Base-by-base conservation (phyloP, 1,140 invertebrate genomes). In the Cydia amplana region DNA sequence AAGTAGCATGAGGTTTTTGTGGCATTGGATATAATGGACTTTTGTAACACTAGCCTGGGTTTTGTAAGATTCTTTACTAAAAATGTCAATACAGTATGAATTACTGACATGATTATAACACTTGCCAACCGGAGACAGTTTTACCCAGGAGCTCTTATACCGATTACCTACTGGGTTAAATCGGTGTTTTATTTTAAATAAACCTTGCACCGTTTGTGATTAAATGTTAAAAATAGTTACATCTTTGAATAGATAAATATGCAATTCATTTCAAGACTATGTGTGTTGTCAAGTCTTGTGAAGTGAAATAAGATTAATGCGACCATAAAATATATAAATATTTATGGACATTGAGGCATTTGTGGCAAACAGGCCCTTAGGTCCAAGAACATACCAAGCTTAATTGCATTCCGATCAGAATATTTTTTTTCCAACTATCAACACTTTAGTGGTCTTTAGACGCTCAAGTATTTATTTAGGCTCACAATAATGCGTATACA, bases 221-320 rank as follows among this genome's bases (percentile, higher is more conserved):
- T 23, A 60, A 60, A 60, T 60, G 55, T 60, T 20, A 10, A 60
- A 28, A 60, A 20, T 60, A 18, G n/a, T 60, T 9, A 20, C 18
- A 60, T 60, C 55, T 60, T 9, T 20, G 55, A 60, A 60, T n/a
- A n/a, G n/a, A n/a, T n/a, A n/a, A n/a, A n/a, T n/a, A 60, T 55
- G n/a, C 0, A 18, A n/a, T 20, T 23, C 55, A 9, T 60, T 23
- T 23, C 9, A 5, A 10, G 55, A 60, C n/a, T 23, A 23, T 60
- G 51, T 51, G 49, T 60, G 51, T 60, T 23, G 16, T 49, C n/a
- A n/a, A n/a, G 51, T 60, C n/a, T 20, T 20, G 51, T 60, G 18
- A 60, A 43, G 40, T 43, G 12, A 43, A 43, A 1, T 46, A 2
- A 32, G 32, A 43, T 0, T 10, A 43, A 18, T 23, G 18, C 23